Evolutionary conservation across 2,888 invertebrate genomes (phyloP), one percentile per base, ranked within the genome.

Genomic region (Leuctra nigra): DNA sequence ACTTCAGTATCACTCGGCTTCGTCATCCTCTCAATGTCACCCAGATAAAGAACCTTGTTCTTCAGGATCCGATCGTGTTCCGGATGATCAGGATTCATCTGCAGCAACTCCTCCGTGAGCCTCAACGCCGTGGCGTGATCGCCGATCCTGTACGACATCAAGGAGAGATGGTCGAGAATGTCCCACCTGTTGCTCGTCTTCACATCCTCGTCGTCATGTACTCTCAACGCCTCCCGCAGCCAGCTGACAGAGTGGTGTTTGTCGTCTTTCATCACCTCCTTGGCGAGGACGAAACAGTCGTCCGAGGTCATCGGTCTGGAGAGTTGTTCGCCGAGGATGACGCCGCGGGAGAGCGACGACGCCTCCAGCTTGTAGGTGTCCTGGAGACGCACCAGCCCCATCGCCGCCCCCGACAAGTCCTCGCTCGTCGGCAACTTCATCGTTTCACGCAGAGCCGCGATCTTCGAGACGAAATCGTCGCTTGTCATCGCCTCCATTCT

Each of bases 341-440:
- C n/a, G n/a, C n/a, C n/a, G n/a, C n/a, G n/a, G n/a, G n/a, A n/a
- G n/a, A n/a, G n/a, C n/a, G n/a, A n/a, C n/a, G n/a, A n/a, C n/a
- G n/a, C n/a, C n/a, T n/a, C n/a, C n/a, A 77, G 65, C 58, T 70
- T 69, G 64, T 77, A 77, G 2, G 77, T 77, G 64, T 81, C 80
- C 63, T 81, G 80, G 11, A 80, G 70, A 36, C 80, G n/a, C n/a
- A n/a, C n/a, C n/a, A n/a, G n/a, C n/a, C n/a, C n/a, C n/a, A n/a
- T n/a, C n/a, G n/a, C n/a, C n/a, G n/a, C n/a, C n/a, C n/a, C n/a
- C n/a, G n/a, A n/a, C n/a, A n/a, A n/a, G n/a, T n/a, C n/a, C n/a
- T n/a, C n/a, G n/a, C n/a, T n/a, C n/a, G n/a, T n/a, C n/a, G n/a
- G n/a, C n/a, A n/a, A n/a, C n/a, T n/a, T n/a, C n/a, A n/a, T n/a